phyloP scores from a whole-genome alignment of 2,113 vertebrate genomes.

The Oncorhynchus keta region DNA sequence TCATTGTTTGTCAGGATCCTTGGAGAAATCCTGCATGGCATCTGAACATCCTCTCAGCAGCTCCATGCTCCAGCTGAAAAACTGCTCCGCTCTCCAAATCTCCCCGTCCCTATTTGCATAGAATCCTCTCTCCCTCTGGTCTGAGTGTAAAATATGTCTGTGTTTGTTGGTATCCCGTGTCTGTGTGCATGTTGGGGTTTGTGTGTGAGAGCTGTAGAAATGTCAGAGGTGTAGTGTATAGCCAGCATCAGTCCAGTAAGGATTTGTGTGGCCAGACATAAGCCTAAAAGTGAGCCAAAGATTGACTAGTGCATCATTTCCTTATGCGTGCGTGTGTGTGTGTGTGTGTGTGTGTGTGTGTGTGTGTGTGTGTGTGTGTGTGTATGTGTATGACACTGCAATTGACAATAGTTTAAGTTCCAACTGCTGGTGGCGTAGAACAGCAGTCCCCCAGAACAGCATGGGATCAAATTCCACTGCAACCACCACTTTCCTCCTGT shows the following conservation, averaged over 20 bases:
- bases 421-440: neutral
- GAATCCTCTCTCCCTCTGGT: conserved; percentile 2
- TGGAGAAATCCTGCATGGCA: conserved; percentile 1
- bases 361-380: neutral
- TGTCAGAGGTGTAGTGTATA: no score
- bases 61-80: conserved; percentile 16
- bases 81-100: neutral
- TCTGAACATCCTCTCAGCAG: conserved; percentile 3
- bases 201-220: neutral
- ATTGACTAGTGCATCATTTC: no score
- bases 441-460: no score
- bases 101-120: conserved; percentile 3
- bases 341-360: neutral
- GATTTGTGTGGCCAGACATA: neutral
- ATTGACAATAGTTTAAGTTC: neutral
- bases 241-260: neutral
- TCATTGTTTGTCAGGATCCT: conserved; percentile 8
- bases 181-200: neutral
- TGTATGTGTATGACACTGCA: neutral
- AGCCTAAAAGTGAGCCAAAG: no score
- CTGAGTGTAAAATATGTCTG: neutral
- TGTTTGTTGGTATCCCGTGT: neutral
- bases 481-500: no score
- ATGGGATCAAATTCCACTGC: no score
- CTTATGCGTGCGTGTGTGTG: neutral